Conservation (phyloP, 1,140 invertebrate genomes). For the Antheraea mylitta region DNA sequence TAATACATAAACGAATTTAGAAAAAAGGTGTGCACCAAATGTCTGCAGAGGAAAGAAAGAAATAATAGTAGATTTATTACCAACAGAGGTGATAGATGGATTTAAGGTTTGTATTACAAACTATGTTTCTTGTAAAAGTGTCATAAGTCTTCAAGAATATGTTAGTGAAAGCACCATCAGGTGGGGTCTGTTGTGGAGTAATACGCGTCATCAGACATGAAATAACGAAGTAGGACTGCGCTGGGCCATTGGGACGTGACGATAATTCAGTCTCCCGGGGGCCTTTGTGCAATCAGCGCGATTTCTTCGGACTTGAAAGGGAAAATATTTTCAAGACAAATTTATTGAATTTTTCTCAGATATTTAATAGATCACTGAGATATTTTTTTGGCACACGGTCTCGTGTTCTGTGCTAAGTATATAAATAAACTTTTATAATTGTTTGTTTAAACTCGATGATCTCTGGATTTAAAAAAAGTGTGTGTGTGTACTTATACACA, state of each 20-base stretch:
- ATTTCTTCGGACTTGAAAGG: conserved; percentile 53
- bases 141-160: conserved; percentile 16
- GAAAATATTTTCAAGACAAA: background rate
- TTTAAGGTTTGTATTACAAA: too few relatives aligned
- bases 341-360: background rate
- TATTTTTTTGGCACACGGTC: too few relatives aligned
- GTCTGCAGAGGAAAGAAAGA: too few relatives aligned
- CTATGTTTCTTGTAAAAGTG: background rate
- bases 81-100: too few relatives aligned
- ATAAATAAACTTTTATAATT: too few relatives aligned
- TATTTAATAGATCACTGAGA: background rate
- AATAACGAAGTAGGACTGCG: conserved; percentile 58
- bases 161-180: conserved; percentile 44
- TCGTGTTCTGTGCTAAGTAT: too few relatives aligned
- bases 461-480: too few relatives aligned
- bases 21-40: too few relatives aligned
- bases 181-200: conserved; percentile 36
- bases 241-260: conserved; percentile 45
- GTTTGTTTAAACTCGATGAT: too few relatives aligned
- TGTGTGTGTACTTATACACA: too few relatives aligned
- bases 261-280: conserved; percentile 64
- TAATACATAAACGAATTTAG: too few relatives aligned
- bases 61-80: too few relatives aligned
- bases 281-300: conserved; percentile 71
- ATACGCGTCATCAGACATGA: conserved; percentile 49